phyloP scores from a whole-genome alignment of 2,797 vertebrate species.

The Harpagifer antarcticus region DNA sequence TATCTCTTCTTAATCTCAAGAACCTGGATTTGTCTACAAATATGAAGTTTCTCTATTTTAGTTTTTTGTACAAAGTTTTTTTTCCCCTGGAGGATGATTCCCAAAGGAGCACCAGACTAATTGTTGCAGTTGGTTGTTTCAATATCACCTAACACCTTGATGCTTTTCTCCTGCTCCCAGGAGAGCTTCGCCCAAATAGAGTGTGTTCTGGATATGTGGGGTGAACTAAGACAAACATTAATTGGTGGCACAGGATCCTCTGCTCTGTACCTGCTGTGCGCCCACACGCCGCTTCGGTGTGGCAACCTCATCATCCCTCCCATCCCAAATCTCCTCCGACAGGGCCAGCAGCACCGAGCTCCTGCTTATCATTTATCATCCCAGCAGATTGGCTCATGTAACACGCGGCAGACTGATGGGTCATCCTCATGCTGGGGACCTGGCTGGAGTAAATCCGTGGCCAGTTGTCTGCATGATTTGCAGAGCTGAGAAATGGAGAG shows the following conservation, averaged over 20 bases:
- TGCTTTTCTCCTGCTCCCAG: constrained; percentile 69
- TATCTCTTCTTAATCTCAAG: constrained; percentile 29
- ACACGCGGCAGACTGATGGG: constrained; percentile 77
- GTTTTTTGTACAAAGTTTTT: constrained; percentile 22
- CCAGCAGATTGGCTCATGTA: constrained; percentile 79
- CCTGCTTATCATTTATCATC: constrained; percentile 87
- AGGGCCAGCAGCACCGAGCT: constrained; percentile 78
- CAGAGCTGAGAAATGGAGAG: constrained; percentile 65
- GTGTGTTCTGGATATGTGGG: constrained; percentile 68
- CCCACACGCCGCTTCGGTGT: constrained; percentile 55
- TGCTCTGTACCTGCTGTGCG: constrained; percentile 72
- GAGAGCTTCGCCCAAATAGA: constrained; percentile 61
- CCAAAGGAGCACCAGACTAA: constrained; percentile 57
- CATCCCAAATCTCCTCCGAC: constrained; percentile 81
- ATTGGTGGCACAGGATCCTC: constrained; percentile 75
- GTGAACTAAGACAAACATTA: constrained; percentile 81
- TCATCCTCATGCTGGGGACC: constrained; percentile 79
- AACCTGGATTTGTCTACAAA: constrained; percentile 6
- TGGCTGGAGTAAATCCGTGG: constrained; percentile 70
- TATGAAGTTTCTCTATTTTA: constrained; percentile 13
- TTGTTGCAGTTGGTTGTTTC: constrained; percentile 63
- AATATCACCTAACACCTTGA: constrained; percentile 63
- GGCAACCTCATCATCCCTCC: constrained; percentile 76
- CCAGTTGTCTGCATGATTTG: constrained; percentile 72
- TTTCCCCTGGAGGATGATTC: constrained; percentile 46